phyloP scores from a whole-genome alignment of 92 coral and sea anemone species.

The Palythoa caribaeorum region DNA sequence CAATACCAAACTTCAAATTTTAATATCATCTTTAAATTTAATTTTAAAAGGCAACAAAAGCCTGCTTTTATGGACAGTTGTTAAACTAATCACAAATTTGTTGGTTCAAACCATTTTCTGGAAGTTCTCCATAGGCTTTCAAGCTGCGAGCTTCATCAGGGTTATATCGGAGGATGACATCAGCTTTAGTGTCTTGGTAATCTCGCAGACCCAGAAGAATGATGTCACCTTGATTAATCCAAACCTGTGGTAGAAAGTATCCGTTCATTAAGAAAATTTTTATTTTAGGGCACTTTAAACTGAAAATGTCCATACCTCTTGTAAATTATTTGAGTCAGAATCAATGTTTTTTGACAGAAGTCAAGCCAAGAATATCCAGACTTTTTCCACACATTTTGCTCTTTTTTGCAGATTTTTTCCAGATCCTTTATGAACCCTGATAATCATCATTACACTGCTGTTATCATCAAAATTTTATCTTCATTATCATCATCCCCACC shows the following conservation, averaged over 20 bases:
- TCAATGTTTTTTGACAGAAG: too few relatives aligned
- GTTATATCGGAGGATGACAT: constrained; percentile 94
- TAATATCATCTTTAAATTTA: too few relatives aligned
- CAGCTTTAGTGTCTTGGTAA: constrained; percentile 96
- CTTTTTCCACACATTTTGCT: too few relatives aligned
- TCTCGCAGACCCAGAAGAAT: constrained; percentile 96
- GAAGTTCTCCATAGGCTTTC: constrained; percentile 92
- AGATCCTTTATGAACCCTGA: too few relatives aligned
- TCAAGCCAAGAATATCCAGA: too few relatives aligned
- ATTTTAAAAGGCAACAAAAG: too few relatives aligned
- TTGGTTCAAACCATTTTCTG: constrained; percentile 71
- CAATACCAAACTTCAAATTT: too few relatives aligned
- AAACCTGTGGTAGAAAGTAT: constrained; percentile 68
- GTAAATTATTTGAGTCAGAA: too few relatives aligned
- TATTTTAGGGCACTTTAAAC: background rate
- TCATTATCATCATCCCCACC: background rate
- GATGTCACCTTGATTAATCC: constrained; percentile 96
- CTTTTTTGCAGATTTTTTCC: too few relatives aligned
- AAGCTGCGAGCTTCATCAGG: constrained; percentile 96
- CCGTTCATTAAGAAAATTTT: background rate
- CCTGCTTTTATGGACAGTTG: background rate
- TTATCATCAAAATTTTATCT: background rate
- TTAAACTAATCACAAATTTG: background rate
- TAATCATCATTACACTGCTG: background rate
- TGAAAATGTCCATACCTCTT: too few relatives aligned